Percentiles rank a stretch among this genome's conserved stretches.
phyloP scores from a whole-genome alignment of 2,113 vertebrate genomes.

The Carassius gibelio region DNA sequence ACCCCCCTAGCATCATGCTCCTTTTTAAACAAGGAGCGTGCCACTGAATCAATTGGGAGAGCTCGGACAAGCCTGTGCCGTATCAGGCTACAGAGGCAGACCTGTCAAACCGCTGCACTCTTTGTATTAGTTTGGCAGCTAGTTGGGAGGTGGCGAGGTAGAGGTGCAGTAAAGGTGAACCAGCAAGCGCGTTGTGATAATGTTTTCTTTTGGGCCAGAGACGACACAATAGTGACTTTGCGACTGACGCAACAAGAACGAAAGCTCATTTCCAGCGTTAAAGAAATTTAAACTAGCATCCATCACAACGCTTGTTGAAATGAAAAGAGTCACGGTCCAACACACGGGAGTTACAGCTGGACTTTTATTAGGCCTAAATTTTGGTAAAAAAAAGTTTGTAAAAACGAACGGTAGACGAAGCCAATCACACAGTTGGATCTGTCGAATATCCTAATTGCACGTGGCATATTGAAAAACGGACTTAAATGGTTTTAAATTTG shows the following conservation, averaged over 20 bases:
- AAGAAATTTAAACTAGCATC: constrained; percentile 33
- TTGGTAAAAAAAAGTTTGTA: neutral
- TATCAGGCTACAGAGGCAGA: constrained; percentile 64
- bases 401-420: neutral
- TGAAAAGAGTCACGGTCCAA: neutral
- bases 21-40: constrained; percentile 72
- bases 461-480: constrained; percentile 13
- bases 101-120: constrained; percentile 51
- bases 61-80: constrained; percentile 71
- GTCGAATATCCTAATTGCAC: neutral
- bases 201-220: constrained; percentile 52
- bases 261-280: constrained; percentile 32
- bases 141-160: constrained; percentile 60
- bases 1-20: constrained; percentile 72
- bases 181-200: constrained; percentile 59
- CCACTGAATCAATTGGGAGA: constrained; percentile 81
- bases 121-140: constrained; percentile 54
- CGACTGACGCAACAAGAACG: neutral
- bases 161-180: constrained; percentile 57
- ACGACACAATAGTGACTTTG: constrained; percentile 6
- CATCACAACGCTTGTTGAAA: constrained; percentile 20
- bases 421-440: constrained; percentile 30
- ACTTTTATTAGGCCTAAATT: neutral
- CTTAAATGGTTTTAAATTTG: constrained; percentile 6
- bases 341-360: constrained; percentile 7